Evolutionary conservation across 2,797 vertebrate species (phyloP), one percentile per base, ranked within the genome.

Genomic region (Molothrus aeneus): DNA sequence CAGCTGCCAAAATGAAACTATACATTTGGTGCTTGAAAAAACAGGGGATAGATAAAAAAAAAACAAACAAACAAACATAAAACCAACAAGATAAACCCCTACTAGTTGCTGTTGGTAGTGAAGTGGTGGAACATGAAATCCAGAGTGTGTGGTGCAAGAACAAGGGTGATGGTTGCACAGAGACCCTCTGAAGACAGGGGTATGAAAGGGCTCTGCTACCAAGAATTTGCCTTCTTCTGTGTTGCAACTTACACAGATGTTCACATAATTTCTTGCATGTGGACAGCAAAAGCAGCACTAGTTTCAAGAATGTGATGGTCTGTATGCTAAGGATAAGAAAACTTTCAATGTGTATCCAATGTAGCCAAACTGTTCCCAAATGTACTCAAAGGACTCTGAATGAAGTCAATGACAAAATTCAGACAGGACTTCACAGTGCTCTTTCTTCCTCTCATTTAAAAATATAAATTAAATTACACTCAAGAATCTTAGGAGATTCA

Each of bases 221-320:
- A 95, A 85, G 95, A 96, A 97, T 91, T 92, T 57, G 40, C 92
- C 79, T 75, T 78, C 92, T 91, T 95, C 75, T 93, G 90, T 94
- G 82, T 77, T 97, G 94, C 26, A 92, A 73, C 71, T 96, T 84
- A 95, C 80, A 97, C 92, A 97, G 96, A 97, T 96, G 90, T 96
- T 96, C 50, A 10, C 72, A 75, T 97, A 95, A 97, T 96, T 94
- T 91, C 96, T 93, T 96, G 90, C 96, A 97, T 87, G 95, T 97
- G 95, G 84, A 93, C 77, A 96, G 95, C 69, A 96, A 97, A 97
- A 95, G 95, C 81, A 97, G 88, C 79, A 61, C 34, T 92, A 59
- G 54, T 95, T 97, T 96, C 80, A 93, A 96, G 92, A 96, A 97
- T 95, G 29, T 70, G 82, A 97, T 42, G 79, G 95, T 85, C 80